Evolutionary conservation across 1,140 invertebrate genomes (phyloP), one percentile per base, ranked within the genome.

Genomic region (Anadara kagoshimensis): DNA sequence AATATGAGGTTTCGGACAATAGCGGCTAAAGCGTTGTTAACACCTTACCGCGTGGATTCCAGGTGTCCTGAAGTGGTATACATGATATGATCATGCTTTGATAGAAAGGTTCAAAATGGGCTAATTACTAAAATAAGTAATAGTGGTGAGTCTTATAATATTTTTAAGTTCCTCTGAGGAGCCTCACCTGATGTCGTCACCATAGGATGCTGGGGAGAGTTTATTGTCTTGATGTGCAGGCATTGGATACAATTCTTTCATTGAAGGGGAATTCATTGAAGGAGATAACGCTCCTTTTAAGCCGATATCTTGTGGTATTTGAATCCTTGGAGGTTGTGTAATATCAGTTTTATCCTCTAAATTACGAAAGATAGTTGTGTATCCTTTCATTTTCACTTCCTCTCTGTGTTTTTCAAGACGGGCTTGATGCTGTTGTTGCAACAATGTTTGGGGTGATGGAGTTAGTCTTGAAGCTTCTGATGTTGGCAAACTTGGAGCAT

Each of bases 281-380:
- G 59, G 59, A 14, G 59, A 45, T 18, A 49, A 64, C n/a, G 45
- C 24, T 11, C 62, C 62, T 53, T 45, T 45, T 18, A 64, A 51
- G 24, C 12, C 62, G 8, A 22, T 64, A 51, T 41, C 45, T 45
- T 64, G 62, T 45, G 16, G 62, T 45, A 51, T 49, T 64, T 14
- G 47, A 18, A 18, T 49, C 14, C n/a, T 49, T 45, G 14, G 49
- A 36, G 26, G 45, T n/a, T 22, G 61, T 20, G 14, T 43, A 49
- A 2, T 45, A 20, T 41, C 26, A 36, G 29, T 51, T 53, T 26
- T 10, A 10, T 12, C 45, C 10, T 64, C 62, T n/a, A n/a, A 49
- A 11, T 14, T 49, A 49, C 14, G 47, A 49, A 11, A 49, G 47
- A n/a, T 18, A 11, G n/a, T n/a, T 2, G n/a, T 49, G 47, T 49